phyloP scores from a whole-genome alignment of 2,797 vertebrate species.

The Hipposideros larvatus region DNA sequence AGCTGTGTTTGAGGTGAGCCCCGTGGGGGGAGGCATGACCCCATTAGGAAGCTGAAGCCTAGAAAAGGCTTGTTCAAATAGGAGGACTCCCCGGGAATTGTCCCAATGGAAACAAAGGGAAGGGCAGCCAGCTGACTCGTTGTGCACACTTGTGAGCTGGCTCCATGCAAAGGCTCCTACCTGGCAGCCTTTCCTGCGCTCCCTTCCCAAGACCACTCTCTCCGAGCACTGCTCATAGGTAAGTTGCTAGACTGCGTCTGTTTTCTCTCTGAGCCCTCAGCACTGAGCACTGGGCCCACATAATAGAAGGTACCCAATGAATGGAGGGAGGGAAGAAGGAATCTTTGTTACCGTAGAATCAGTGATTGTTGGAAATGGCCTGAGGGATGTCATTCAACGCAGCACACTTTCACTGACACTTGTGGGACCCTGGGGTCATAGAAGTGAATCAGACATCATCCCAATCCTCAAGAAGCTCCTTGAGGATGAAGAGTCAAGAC shows the following conservation, averaged over 20 bases:
- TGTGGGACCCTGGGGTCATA: not conserved
- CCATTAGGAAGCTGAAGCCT: not conserved
- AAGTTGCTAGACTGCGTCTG: not conserved
- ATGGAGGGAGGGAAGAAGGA: not conserved
- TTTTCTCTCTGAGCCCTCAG: not conserved
- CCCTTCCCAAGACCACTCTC: not conserved
- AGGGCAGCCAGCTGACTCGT: not conserved
- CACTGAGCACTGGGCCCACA: not conserved
- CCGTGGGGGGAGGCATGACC: rapidly evolving
- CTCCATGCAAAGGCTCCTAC: not conserved
- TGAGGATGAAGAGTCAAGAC: not conserved
- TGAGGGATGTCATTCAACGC: not conserved
- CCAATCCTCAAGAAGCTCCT: not conserved
- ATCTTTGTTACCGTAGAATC: not conserved
- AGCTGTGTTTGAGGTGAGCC: constrained; percentile 97
- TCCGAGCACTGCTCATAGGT: not conserved
- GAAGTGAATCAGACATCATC: not conserved
- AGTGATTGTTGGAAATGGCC: not conserved
- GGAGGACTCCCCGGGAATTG: not conserved
- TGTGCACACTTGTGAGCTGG: not conserved
- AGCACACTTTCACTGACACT: not conserved
- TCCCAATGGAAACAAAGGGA: not conserved
- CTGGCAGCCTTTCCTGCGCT: not conserved
- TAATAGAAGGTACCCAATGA: not conserved
- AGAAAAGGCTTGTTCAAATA: not conserved